These are phyloP conservation scores for Oncorhynchus keta DNA, from an alignment of 2,113 vertebrate species.

Conservation along the genomic window DNA sequence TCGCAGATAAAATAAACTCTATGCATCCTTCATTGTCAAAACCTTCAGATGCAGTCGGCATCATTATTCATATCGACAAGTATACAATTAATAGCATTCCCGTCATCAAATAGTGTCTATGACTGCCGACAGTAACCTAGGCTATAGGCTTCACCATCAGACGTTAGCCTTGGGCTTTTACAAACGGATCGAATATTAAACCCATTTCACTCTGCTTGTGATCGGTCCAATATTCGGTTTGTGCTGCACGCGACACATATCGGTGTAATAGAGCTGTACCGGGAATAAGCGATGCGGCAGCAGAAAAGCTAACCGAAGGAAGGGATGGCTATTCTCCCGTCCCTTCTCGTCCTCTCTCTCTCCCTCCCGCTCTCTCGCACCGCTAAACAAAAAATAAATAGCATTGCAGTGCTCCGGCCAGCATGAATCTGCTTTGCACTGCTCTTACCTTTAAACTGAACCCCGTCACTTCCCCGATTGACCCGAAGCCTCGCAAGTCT, in stretches of 20 bases:
- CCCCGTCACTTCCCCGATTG: no score
- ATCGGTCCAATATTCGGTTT: background rate
- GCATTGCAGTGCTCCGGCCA: background rate
- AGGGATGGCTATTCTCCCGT: background rate
- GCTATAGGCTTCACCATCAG: no score
- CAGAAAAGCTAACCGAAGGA: background rate
- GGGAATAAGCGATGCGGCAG: background rate
- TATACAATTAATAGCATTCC: no score
- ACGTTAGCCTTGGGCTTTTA: no score
- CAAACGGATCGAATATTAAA: no score
- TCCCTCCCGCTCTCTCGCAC: background rate
- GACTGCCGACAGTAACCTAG: no score
- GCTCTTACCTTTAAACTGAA: constrained; percentile 8
- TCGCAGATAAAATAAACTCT: background rate
- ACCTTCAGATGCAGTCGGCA: background rate
- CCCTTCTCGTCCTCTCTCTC: background rate
- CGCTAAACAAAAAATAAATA: background rate
- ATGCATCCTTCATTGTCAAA: background rate
- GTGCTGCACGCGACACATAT: background rate
- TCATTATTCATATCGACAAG: background rate
- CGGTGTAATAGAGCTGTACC: background rate
- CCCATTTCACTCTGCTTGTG: no score
- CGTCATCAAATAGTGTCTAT: no score
- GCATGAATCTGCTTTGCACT: constrained; percentile 1
- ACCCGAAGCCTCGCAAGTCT: background rate